These are phyloP conservation scores for Sebastiscus tertius DNA, from an alignment of 2,797 vertebrate species.

Conservation along the genomic window DNA sequence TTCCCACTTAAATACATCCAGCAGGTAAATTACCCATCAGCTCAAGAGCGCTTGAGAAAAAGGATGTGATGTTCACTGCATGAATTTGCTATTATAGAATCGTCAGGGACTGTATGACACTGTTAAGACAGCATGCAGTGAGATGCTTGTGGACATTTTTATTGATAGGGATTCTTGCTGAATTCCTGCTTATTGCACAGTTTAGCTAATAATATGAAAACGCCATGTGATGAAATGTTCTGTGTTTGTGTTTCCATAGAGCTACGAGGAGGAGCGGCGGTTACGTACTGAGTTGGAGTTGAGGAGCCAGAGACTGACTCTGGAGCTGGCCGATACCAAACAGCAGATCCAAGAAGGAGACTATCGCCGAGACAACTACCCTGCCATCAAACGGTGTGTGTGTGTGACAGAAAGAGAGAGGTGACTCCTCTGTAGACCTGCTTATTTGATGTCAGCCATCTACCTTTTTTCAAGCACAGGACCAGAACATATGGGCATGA, in stretches of 20 bases:
- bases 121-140: background rate
- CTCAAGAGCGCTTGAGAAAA: background rate
- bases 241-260: conserved; percentile 74
- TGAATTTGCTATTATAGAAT: background rate
- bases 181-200: background rate
- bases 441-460: too few species aligned
- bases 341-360: conserved; percentile 93
- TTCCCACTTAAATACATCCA: background rate
- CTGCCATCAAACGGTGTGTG: conserved; percentile 86
- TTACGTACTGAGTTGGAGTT: conserved; percentile 89
- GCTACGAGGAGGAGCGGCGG: conserved; percentile 90
- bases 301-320: conserved; percentile 90
- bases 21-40: background rate
- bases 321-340: conserved; percentile 94
- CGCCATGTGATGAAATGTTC: background rate
- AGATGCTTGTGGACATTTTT: background rate
- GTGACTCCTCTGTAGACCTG: background rate
- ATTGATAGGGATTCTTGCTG: background rate
- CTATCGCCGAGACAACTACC: conserved; percentile 93
- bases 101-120: background rate
- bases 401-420: background rate
- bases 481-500: too few species aligned
- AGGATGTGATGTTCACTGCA: background rate
- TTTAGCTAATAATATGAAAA: background rate
- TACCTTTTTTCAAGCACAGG: too few species aligned